Conservation (phyloP, 2,797 vertebrate species). For the Numenius phaeopus region DNA sequence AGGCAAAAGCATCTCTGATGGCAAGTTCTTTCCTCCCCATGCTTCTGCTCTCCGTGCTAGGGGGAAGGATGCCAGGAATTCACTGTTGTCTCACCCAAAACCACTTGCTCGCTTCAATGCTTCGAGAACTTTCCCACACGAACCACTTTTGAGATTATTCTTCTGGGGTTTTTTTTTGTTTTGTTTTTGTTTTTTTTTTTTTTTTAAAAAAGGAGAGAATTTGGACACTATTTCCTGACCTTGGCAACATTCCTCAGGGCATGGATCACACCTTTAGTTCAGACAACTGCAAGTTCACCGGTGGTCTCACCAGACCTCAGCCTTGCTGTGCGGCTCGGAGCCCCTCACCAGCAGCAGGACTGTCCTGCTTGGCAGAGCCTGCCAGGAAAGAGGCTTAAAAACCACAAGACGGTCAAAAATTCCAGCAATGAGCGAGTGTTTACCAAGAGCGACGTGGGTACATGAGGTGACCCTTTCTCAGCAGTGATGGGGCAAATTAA, state of each 20-base stretch:
- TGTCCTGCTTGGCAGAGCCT: background rate
- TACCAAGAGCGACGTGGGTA: background rate
- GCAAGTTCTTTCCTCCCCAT: background rate
- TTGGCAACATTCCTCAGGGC: accelerated
- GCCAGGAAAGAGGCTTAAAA: background rate
- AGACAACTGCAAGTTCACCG: background rate
- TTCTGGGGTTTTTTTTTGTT: too few relatives aligned
- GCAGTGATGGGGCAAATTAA: background rate
- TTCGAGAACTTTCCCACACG: background rate
- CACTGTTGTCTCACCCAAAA: background rate
- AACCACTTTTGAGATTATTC: background rate
- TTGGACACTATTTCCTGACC: background rate
- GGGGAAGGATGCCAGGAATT: background rate
- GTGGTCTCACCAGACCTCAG: background rate
- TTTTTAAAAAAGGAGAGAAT: background rate
- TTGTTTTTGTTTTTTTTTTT: background rate
- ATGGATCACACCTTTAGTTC: background rate
- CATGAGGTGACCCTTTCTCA: background rate
- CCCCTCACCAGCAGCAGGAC: background rate
- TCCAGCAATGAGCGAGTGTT: background rate
- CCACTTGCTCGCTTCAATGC: background rate
- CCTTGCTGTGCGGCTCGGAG: background rate
- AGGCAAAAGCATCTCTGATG: background rate
- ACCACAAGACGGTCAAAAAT: background rate
- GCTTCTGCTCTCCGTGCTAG: background rate